Evolutionary conservation across 2,797 vertebrate genomes (phyloP).

Genomic region (Lemur catta): DNA sequence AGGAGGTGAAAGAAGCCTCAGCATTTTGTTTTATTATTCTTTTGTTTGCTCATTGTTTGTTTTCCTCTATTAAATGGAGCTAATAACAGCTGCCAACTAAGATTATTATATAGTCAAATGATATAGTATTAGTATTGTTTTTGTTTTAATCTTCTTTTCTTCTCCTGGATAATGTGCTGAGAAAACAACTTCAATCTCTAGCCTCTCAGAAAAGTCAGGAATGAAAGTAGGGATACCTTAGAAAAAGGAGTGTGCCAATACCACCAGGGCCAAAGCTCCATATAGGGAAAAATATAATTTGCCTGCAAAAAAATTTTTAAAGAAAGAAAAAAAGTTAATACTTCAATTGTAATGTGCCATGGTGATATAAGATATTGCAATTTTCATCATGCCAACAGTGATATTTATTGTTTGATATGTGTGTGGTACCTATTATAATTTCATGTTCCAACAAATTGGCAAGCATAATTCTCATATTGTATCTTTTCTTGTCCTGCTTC

Average conservation of each 20-base stretch:
- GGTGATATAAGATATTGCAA: neutral
- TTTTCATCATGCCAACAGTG: neutral
- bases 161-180: neutral
- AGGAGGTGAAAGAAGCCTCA: neutral
- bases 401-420: neutral
- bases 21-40: neutral
- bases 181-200: neutral
- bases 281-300: neutral
- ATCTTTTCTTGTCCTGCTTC: neutral
- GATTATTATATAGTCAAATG: neutral
- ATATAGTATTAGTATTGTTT: neutral
- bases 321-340: neutral
- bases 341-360: neutral
- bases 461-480: neutral
- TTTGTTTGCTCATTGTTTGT: neutral
- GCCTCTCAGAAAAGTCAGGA: neutral
- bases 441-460: neutral
- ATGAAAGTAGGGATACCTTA: neutral
- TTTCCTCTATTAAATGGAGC: neutral
- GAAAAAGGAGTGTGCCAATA: fast-evolving
- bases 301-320: neutral
- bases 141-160: neutral
- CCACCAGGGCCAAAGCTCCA: fast-evolving
- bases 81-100: neutral
- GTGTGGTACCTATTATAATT: neutral